Conservation (phyloP, 2,888 invertebrate genomes). For the Athripsodes cinereus region DNA sequence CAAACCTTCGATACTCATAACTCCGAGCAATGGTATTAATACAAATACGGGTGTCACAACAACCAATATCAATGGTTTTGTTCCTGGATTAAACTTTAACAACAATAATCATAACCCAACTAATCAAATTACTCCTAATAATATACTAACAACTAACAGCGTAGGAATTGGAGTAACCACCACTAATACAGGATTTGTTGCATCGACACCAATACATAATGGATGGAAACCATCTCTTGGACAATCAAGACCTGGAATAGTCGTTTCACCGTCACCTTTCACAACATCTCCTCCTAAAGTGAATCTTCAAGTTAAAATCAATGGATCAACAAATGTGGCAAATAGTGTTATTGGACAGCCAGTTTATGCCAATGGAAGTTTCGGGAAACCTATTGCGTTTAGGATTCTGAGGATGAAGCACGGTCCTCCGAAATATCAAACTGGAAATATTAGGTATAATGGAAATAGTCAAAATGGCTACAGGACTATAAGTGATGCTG, state of each 20-base stretch:
- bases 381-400: conserved; percentile 14
- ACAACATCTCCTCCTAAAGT: background rate
- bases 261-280: background rate
- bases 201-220: background rate
- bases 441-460: background rate
- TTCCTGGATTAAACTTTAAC: background rate
- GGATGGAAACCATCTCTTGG: background rate
- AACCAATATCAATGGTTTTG: background rate
- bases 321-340: conserved; percentile 5
- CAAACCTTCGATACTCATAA: background rate
- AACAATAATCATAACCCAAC: background rate
- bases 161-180: conserved; percentile 22
- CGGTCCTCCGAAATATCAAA: conserved; percentile 7
- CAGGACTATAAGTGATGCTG: conserved; percentile 15
- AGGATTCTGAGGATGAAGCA: conserved; percentile 8
- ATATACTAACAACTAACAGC: conserved; percentile 24
- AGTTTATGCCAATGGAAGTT: conserved; percentile 14
- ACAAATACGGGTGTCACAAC: too few relatives aligned
- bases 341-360: conserved; percentile 18
- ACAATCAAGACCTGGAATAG: too few relatives aligned
- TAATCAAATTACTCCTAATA: conserved; percentile 15
- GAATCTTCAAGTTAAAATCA: conserved; percentile 14
- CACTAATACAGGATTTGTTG: background rate
- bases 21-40: too few relatives aligned
- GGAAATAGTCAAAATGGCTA: conserved; percentile 9